A percentile compares a stretch with the other conserved stretches of the same genome.
phyloP scores from a whole-genome alignment of 64 coral and sea anemone species.

The Stichodactyla helianthus region DNA sequence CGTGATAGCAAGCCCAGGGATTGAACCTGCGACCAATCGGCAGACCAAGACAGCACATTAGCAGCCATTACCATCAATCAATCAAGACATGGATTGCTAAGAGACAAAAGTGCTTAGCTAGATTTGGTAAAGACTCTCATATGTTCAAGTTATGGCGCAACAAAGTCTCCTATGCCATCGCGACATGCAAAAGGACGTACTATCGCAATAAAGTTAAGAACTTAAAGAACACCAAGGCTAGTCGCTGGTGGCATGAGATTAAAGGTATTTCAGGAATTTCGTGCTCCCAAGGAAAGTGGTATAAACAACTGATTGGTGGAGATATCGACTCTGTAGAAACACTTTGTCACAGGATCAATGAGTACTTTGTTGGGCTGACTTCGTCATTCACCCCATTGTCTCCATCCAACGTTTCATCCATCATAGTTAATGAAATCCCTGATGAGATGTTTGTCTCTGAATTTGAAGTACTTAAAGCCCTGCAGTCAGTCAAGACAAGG shows the following conservation, averaged over 20 bases:
- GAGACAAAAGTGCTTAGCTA: slow-evolving; percentile 17
- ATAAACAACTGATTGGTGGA: not conserved
- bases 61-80: no score
- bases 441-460: slow-evolving; percentile 6
- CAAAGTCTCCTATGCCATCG: not conserved
- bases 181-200: not conserved
- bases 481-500: slow-evolving; percentile 12
- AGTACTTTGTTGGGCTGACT: not conserved
- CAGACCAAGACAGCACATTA: no score
- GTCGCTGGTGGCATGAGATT: not conserved
- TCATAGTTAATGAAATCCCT: slow-evolving; percentile 12
- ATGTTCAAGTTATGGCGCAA: not conserved
- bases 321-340: not conserved
- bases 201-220: not conserved
- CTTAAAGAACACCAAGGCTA: not conserved
- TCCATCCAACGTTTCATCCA: not conserved
- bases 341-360: not conserved
- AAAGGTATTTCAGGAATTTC: not conserved
- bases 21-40: no score
- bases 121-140: slow-evolving; percentile 8
- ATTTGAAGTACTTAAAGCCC: slow-evolving; percentile 21
- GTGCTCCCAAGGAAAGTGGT: not conserved
- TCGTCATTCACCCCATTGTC: slow-evolving; percentile 6
- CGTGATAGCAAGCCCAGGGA: no score
- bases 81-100: slow-evolving; percentile 24